Evolutionary conservation across 2,888 invertebrate species (phyloP).

Genomic region (Trypoxylon attenuatum): DNA sequence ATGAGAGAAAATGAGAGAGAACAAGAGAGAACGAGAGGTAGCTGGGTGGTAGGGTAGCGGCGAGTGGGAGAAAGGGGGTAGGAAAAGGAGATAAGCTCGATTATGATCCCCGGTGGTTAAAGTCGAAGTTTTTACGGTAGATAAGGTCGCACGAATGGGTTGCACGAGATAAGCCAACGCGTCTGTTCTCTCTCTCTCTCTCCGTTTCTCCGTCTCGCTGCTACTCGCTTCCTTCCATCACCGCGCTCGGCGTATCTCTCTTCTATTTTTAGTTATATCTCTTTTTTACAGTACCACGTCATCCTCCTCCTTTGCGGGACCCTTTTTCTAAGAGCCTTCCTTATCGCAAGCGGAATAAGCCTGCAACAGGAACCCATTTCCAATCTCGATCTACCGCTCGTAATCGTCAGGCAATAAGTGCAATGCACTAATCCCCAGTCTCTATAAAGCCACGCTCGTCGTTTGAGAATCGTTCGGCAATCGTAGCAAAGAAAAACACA

Average conservation of each 20-base stretch:
- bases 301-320: slow-evolving; percentile 48
- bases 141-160: slow-evolving; percentile 62
- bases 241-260: slow-evolving; percentile 9
- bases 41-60: too few species aligned
- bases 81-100: slow-evolving; percentile 62
- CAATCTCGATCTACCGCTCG: too few species aligned
- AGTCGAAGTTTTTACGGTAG: slow-evolving; percentile 72
- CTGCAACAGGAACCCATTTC: too few species aligned
- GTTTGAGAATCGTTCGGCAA: too few species aligned
- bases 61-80: slow-evolving; percentile 9
- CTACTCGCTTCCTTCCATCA: slow-evolving; percentile 10
- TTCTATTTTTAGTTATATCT: slow-evolving; percentile 12
- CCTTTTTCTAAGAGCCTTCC: slow-evolving; percentile 15
- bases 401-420: too few species aligned
- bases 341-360: too few species aligned
- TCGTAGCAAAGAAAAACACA: too few species aligned
- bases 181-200: slow-evolving; percentile 31
- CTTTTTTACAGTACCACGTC: slow-evolving; percentile 24
- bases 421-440: too few species aligned
- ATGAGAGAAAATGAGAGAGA: slow-evolving; percentile 9
- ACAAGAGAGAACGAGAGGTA: slow-evolving; percentile 20
- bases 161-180: slow-evolving; percentile 54
- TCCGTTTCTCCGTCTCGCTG: slow-evolving; percentile 25
- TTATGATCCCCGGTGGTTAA: slow-evolving; percentile 72
- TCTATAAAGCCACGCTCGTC: too few species aligned